Conservation (phyloP, 2,113 vertebrate genomes). For the Polypterus senegalus region DNA sequence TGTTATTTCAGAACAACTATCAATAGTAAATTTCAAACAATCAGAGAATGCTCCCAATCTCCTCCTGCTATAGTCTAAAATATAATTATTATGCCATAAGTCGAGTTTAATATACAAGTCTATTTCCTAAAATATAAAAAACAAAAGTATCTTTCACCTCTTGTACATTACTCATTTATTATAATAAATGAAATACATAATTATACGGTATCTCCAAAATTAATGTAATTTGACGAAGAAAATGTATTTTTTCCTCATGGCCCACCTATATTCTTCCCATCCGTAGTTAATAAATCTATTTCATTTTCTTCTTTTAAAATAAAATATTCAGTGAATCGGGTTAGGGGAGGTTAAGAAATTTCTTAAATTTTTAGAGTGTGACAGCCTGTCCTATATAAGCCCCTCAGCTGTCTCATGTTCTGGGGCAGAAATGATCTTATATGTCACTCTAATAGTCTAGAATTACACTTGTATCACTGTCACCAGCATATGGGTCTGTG, state of each 20-base stretch:
- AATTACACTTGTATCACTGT: slow-evolving; percentile 95
- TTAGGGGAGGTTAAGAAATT: slow-evolving; percentile 83
- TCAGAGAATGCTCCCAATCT: no score
- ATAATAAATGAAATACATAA: not conserved
- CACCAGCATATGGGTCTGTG: slow-evolving; percentile 83
- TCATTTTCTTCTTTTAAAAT: slow-evolving; percentile 59
- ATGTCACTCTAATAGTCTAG: slow-evolving; percentile 88
- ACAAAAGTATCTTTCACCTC: no score
- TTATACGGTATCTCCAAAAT: not conserved
- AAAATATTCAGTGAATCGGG: slow-evolving; percentile 84
- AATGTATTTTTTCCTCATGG: slow-evolving; percentile 21
- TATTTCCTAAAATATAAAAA: no score
- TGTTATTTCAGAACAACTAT: no score
- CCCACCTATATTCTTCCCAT: slow-evolving; percentile 57
- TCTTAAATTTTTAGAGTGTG: slow-evolving; percentile 82
- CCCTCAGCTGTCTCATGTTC: slow-evolving; percentile 70
- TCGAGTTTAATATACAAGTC: no score
- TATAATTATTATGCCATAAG: no score
- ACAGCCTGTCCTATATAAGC: slow-evolving; percentile 77
- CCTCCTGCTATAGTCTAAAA: no score
- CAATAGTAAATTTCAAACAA: no score
- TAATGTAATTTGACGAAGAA: not conserved
- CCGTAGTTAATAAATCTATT: slow-evolving; percentile 76
- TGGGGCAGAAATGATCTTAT: slow-evolving; percentile 66
- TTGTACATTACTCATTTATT: no score